These are phyloP conservation scores for Zonitis immaculata DNA, from an alignment of 2,888 invertebrate genomes.

Conservation along the genomic window DNA sequence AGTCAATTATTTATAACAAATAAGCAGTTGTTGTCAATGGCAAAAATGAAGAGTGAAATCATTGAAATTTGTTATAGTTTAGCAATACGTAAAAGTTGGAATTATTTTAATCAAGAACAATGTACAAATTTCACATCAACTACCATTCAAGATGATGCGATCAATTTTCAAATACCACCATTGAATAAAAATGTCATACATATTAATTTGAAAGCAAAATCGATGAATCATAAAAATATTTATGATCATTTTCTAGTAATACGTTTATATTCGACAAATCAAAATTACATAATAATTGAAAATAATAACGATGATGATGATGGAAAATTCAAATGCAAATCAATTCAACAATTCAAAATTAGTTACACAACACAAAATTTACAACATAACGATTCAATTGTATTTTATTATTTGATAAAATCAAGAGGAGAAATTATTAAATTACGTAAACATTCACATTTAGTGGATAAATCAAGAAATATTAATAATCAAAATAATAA, in stretches of 20 bases:
- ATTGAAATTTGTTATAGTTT: slow-evolving; percentile 45
- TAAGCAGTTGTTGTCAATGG: slow-evolving; percentile 19
- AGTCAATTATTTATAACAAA: slow-evolving; percentile 42
- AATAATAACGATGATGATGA: too few relatives aligned
- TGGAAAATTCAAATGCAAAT: slow-evolving; percentile 36
- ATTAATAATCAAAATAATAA: slow-evolving; percentile 21
- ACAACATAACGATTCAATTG: slow-evolving; percentile 33
- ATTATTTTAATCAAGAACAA: slow-evolving; percentile 38
- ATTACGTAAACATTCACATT: slow-evolving; percentile 34
- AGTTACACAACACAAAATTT: slow-evolving; percentile 40
- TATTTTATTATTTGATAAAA: slow-evolving; percentile 45
- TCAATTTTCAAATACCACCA: slow-evolving; percentile 41
- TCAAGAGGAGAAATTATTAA: slow-evolving; percentile 39
- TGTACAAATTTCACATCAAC: slow-evolving; percentile 38
- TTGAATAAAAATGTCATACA: slow-evolving; percentile 41
- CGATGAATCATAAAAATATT: slow-evolving; percentile 36
- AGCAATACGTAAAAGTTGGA: slow-evolving; percentile 43
- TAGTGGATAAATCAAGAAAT: slow-evolving; percentile 11
- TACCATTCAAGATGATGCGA: slow-evolving; percentile 17
- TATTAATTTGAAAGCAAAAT: slow-evolving; percentile 41
- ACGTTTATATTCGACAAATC: slow-evolving; percentile 42
- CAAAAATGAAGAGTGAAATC: slow-evolving; percentile 26
- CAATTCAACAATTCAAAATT: slow-evolving; percentile 40
- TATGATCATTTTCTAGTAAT: slow-evolving; percentile 31
- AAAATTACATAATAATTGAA: slow-evolving; percentile 41